Evolutionary conservation across 1,140 invertebrate species (phyloP).

Genomic region (Tribolium madens): DNA sequence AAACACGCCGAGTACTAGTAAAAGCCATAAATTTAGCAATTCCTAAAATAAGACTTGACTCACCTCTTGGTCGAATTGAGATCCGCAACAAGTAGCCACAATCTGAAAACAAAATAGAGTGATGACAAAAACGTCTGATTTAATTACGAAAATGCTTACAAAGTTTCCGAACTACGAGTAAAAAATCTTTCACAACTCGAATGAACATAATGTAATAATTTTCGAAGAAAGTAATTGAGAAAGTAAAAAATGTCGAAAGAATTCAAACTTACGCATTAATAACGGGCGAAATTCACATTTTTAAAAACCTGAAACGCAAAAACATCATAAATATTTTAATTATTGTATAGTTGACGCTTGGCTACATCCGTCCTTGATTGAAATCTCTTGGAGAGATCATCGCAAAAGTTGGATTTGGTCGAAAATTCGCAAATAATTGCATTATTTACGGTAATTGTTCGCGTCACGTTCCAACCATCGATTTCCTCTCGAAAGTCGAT

Average conservation of each 20-base stretch:
- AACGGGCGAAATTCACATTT: too few species aligned
- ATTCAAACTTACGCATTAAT: too few species aligned
- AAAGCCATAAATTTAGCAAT: too few species aligned
- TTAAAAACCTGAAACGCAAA: too few species aligned
- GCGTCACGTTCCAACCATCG: slow-evolving; percentile 31
- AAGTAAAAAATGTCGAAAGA: background rate
- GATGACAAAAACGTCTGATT: background rate
- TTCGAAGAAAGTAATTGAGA: background rate
- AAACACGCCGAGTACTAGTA: too few species aligned
- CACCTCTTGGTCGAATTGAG: too few species aligned
- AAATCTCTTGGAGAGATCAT: background rate
- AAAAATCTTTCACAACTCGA: background rate
- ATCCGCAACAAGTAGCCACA: background rate
- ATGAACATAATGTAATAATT: background rate
- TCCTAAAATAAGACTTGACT: too few species aligned
- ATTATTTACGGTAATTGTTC: slow-evolving; percentile 44
- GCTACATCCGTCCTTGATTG: too few species aligned
- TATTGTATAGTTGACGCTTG: too few species aligned
- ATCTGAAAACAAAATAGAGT: background rate
- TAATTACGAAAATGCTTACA: background rate
- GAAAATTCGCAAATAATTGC: slow-evolving; percentile 33
- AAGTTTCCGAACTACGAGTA: background rate
- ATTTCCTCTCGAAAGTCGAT: slow-evolving; percentile 24
- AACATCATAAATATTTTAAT: too few species aligned
- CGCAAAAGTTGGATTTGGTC: background rate